Evolutionary conservation across 2,113 vertebrate genomes (phyloP), one percentile per base, ranked within the genome.

Genomic region (Motacilla tschutschensis): DNA sequence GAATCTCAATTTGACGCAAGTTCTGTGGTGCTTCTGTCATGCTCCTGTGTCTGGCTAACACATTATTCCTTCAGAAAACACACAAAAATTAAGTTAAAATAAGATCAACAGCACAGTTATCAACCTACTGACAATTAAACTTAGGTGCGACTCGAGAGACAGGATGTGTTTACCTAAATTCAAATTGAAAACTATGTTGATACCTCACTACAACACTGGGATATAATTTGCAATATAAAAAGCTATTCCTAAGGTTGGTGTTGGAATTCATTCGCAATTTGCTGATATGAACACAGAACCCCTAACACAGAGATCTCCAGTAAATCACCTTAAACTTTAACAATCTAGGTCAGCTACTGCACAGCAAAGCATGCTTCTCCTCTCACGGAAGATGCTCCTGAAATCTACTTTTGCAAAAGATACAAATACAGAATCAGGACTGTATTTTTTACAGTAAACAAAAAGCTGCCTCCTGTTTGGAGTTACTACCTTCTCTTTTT

Each of bases 1-100:
- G 98, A 76, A 99, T 95, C 95, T 99, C 98, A 91, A 99, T 99
- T 92, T 99, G 99, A 63, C 98, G 97, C 75, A 98, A 94, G 93
- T 95, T 97, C 93, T 99, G 99, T 4, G 98, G 97, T 31, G 96
- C 95, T 88, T 99, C 99, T 12, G 97, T 97, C 94, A 99, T 96
- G 89, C 98, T 99, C 91, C 98, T 98, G 95, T 99, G 98, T 80
- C 98, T 98, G 87, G 98, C 97, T 81, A 99, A 91, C 64, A 96
- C 95, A 25, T 96, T 97, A 69, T 95, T 98, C 96, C 99, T 99
- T 83, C 41, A 94, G 67, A 72, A 90, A 88, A 89, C 40, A 38
- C 14, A 75, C 8, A 93, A 88, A 87, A 58, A 47, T 8, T 15
- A 73, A 41, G 17, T 91, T 70, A 91, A 81, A 82, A 70, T 38